Percentiles rank a stretch among this genome's conserved stretches.
Evolutionary conservation across 1,140 invertebrate genomes (phyloP).

Genomic region (Orussus abietinus): DNA sequence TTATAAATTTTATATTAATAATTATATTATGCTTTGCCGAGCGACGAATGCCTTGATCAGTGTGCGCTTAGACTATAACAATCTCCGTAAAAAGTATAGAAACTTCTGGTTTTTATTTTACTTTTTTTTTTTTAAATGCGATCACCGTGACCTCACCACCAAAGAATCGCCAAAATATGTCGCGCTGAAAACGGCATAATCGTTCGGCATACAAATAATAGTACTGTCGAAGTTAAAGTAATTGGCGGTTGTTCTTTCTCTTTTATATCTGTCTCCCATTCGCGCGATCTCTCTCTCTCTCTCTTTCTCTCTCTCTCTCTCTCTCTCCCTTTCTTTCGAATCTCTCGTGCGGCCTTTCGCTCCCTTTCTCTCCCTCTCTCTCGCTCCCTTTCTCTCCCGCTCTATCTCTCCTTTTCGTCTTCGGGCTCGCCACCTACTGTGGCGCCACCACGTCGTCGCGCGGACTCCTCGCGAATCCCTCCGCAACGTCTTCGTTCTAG

Average conservation of each 20-base stretch:
- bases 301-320: conserved; percentile 10
- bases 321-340: conserved; percentile 1
- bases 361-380: conserved; percentile 16
- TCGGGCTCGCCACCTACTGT: conserved; percentile 22
- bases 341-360: conserved; percentile 2
- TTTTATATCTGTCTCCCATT: conserved; percentile 12
- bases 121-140: conserved; percentile 39
- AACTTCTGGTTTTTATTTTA: conserved; percentile 49
- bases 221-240: conserved; percentile 54
- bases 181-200: conserved; percentile 52
- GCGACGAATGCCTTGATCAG: conserved; percentile 52
- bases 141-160: conserved; percentile 38
- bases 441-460: no score
- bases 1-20: conserved; percentile 55
- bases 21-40: conserved; percentile 53
- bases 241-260: conserved; percentile 46
- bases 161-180: conserved; percentile 51
- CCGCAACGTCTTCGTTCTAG: conserved; percentile 43
- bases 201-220: conserved; percentile 55
- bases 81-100: conserved; percentile 54
- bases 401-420: not conserved
- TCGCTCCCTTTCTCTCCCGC: conserved; percentile 10
- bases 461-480: conserved; percentile 29
- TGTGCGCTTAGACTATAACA: conserved; percentile 53
- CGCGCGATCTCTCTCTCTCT: no score